Percentiles rank a stretch among this genome's conserved stretches.
These are phyloP conservation scores for Gouania willdenowi DNA, from an alignment of 2,797 vertebrate species.

Conservation along the genomic window DNA sequence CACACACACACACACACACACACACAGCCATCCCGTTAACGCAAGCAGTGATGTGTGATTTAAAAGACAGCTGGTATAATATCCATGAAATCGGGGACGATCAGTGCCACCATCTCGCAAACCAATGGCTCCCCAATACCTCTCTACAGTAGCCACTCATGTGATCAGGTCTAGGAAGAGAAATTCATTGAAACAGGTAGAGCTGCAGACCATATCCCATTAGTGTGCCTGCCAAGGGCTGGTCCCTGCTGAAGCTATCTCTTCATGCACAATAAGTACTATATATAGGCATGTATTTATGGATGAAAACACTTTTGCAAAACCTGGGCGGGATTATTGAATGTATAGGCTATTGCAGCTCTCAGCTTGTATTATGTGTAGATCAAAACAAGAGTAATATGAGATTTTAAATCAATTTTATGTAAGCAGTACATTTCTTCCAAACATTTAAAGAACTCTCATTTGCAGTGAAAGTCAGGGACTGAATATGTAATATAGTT, in stretches of 20 bases:
- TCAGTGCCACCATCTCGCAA: constrained; percentile 59
- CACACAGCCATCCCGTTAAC: constrained; percentile 38
- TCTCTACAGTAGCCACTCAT: constrained; percentile 33
- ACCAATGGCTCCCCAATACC: constrained; percentile 51
- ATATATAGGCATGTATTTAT: constrained; percentile 60
- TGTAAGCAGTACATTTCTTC: constrained; percentile 34
- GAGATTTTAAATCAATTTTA: constrained; percentile 24
- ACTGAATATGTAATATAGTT: constrained; percentile 50
- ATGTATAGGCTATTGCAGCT: constrained; percentile 41
- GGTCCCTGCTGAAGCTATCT: constrained; percentile 60
- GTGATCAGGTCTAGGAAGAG: constrained; percentile 58
- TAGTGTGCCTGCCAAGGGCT: constrained; percentile 67
- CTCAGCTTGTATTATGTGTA: constrained; percentile 33
- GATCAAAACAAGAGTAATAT: constrained; percentile 47
- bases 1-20: no score
- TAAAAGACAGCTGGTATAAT: constrained; percentile 57
- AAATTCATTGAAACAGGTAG: constrained; percentile 72
- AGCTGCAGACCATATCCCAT: constrained; percentile 72
- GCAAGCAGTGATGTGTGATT: constrained; percentile 45
- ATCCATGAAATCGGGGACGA: constrained; percentile 64
- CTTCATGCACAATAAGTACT: constrained; percentile 66
- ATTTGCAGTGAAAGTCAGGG: constrained; percentile 64
- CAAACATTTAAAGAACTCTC: constrained; percentile 54
- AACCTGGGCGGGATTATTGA: constrained; percentile 26
- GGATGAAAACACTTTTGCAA: constrained; percentile 43